Conservation (phyloP, 2,797 vertebrate species). For the Lacerta viridis region DNA sequence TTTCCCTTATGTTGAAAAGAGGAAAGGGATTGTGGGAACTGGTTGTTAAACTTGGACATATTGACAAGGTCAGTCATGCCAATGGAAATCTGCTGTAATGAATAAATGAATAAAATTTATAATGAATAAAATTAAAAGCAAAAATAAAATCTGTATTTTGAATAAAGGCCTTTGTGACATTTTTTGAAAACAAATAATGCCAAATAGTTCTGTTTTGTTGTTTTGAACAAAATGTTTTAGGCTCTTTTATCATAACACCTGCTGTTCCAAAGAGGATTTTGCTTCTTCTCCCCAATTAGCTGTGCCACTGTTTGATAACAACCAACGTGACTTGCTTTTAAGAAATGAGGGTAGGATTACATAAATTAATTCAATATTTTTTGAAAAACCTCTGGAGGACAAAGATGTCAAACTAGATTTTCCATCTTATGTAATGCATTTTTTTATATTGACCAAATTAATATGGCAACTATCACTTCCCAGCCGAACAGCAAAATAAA, state of each 20-base stretch:
- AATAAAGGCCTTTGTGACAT: not conserved
- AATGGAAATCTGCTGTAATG: not conserved
- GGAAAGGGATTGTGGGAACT: not conserved
- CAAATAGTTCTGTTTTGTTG: not conserved
- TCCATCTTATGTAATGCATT: constrained; percentile 33
- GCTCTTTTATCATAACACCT: not conserved
- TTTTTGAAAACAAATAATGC: not conserved
- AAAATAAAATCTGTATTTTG: too few relatives aligned
- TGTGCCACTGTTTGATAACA: not conserved
- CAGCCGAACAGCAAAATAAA: constrained; percentile 32
- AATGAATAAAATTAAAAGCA: too few relatives aligned
- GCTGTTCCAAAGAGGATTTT: not conserved
- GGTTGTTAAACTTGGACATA: not conserved
- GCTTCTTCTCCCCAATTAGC: not conserved
- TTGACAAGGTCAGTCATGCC: not conserved
- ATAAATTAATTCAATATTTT: not conserved
- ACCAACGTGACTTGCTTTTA: not conserved
- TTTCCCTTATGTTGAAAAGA: not conserved
- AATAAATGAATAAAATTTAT: not conserved
- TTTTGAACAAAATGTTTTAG: constrained; percentile 3
- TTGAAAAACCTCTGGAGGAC: constrained; percentile 19
- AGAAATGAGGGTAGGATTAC: not conserved
- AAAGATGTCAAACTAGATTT: constrained; percentile 1
- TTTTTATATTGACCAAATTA: constrained; percentile 3
- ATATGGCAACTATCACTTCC: constrained; percentile 7